Evolutionary conservation across 1,140 invertebrate species (phyloP).

Genomic region (Mya arenaria): DNA sequence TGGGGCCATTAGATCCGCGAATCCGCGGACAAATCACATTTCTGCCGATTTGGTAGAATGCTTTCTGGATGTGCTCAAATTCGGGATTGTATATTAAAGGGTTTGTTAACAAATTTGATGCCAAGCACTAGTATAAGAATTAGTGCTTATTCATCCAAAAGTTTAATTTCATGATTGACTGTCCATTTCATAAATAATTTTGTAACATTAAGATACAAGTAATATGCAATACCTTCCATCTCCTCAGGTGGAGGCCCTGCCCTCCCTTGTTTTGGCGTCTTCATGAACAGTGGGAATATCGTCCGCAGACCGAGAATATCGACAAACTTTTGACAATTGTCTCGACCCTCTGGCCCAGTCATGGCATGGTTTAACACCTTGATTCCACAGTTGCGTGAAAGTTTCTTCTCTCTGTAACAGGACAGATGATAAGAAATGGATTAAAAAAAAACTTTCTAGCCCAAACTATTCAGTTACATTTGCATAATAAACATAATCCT

Average conservation of each 20-base stretch:
- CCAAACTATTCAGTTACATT: no score
- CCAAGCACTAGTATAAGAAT: neutral
- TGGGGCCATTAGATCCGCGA: no score
- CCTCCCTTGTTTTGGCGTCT: slow-evolving; percentile 93
- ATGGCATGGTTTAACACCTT: slow-evolving; percentile 99
- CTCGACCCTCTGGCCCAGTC: slow-evolving; percentile 94
- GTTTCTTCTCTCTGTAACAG: slow-evolving; percentile 93
- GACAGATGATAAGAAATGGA: no score
- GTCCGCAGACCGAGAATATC: slow-evolving; percentile 98
- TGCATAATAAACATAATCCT: no score
- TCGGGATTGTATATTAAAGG: neutral
- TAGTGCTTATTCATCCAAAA: neutral
- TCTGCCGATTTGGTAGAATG: no score
- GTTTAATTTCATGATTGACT: neutral
- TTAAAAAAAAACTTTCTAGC: no score
- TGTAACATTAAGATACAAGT: neutral
- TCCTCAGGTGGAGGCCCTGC: slow-evolving; percentile 93
- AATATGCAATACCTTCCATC: slow-evolving; percentile 89
- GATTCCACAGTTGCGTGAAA: slow-evolving; percentile 96
- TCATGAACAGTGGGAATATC: slow-evolving; percentile 99
- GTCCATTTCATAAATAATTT: neutral
- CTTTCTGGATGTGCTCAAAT: no score
- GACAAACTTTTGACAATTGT: slow-evolving; percentile 99
- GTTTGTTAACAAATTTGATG: neutral
- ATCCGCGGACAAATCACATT: no score